phyloP scores from a whole-genome alignment of 53 echinoderm and acorn worm species.

The Mesocentrotus franciscanus region DNA sequence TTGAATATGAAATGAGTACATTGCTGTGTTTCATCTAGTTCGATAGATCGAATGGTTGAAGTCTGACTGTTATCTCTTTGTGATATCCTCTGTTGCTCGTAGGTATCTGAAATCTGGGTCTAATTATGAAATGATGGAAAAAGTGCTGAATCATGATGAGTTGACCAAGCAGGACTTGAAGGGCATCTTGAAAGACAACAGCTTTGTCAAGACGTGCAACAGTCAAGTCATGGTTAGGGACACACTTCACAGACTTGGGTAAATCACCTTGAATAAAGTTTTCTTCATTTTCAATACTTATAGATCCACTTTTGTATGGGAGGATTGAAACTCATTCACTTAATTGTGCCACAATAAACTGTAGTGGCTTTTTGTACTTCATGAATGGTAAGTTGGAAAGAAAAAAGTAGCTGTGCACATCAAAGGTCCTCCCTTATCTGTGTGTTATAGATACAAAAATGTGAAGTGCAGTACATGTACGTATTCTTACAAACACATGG shows the following conservation, averaged over 20 bases:
- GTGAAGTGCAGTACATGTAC: too few relatives aligned
- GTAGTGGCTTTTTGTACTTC: too few relatives aligned
- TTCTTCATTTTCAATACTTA: not conserved
- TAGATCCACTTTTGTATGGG: too few relatives aligned
- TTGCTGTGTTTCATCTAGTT: not conserved
- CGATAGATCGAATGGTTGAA: not conserved
- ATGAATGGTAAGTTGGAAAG: too few relatives aligned
- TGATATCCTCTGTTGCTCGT: not conserved
- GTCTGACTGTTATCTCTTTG: not conserved
- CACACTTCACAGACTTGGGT: slow-evolving; percentile 51
- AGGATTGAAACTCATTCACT: too few relatives aligned
- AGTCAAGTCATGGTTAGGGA: not conserved
- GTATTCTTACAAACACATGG: too few relatives aligned
- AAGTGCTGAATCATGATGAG: not conserved
- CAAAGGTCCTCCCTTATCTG: too few relatives aligned
- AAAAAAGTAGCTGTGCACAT: too few relatives aligned
- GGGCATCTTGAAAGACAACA: not conserved
- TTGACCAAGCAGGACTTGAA: slow-evolving; percentile 29
- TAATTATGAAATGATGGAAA: not conserved
- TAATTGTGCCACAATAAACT: too few relatives aligned
- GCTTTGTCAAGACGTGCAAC: not conserved
- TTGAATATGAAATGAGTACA: not conserved
- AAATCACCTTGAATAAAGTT: not conserved
- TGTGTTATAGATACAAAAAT: too few relatives aligned
- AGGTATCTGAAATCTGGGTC: slow-evolving; percentile 23